phyloP scores from a whole-genome alignment of 2,113 vertebrate genomes.

The Pongo pygmaeus region DNA sequence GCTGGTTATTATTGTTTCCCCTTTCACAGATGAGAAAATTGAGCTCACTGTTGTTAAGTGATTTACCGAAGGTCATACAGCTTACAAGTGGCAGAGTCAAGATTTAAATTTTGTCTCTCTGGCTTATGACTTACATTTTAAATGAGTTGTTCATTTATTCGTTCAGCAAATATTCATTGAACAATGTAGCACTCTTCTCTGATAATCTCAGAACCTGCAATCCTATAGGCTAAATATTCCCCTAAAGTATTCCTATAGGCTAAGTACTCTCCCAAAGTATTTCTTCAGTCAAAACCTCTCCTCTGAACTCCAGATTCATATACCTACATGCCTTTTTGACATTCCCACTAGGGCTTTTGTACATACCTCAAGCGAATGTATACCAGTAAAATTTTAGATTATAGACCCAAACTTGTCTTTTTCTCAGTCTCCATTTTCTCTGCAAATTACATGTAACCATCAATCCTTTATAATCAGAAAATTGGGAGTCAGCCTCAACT shows the following conservation, averaged over 20 bases:
- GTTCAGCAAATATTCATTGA: background rate
- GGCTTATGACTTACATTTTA: background rate
- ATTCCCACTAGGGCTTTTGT: background rate
- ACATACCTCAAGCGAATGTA: background rate
- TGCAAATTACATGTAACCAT: background rate
- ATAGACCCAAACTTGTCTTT: background rate
- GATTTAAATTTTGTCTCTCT: background rate
- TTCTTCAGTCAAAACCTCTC: background rate
- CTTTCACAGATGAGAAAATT: background rate
- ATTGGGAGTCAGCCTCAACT: background rate
- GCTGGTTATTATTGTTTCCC: background rate
- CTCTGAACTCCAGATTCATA: background rate
- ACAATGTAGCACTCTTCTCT: background rate
- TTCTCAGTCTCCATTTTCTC: background rate
- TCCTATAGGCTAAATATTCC: background rate
- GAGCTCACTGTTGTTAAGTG: background rate
- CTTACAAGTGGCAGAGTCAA: background rate
- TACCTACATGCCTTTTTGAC: background rate
- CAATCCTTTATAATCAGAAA: conserved; percentile 10
- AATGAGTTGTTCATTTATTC: background rate
- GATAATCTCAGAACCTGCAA: background rate
- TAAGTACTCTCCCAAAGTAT: background rate
- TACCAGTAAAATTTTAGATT: background rate
- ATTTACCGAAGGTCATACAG: background rate
- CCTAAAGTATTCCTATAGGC: background rate